Evolutionary conservation across 2,797 vertebrate species (phyloP).

Genomic region (Chromobotia macracanthus): DNA sequence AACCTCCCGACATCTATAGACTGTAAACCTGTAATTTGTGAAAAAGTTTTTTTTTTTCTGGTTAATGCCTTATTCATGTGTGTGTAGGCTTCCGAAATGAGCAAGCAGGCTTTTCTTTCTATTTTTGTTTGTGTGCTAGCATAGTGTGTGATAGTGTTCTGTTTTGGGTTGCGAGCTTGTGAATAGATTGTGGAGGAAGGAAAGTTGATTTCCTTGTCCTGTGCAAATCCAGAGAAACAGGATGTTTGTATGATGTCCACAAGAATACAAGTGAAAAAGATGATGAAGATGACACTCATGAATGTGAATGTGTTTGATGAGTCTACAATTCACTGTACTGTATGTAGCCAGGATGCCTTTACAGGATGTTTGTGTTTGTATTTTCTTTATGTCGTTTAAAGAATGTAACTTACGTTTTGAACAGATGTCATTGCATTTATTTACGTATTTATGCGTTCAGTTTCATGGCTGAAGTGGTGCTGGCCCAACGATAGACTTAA

Average conservation of each 20-base stretch:
- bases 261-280: constrained; percentile 46
- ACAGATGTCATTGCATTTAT: constrained; percentile 5
- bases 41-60: constrained; percentile 24
- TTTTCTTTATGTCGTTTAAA: constrained; percentile 36
- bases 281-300: constrained; percentile 41
- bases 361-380: constrained; percentile 55
- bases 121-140: constrained; percentile 21
- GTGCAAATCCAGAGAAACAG: constrained; percentile 72
- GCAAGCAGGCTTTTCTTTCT: background rate
- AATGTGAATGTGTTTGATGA: constrained; percentile 23
- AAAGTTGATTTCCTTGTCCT: constrained; percentile 71
- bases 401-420: background rate
- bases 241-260: constrained; percentile 69
- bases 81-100: background rate
- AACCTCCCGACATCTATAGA: constrained; percentile 10
- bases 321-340: constrained; percentile 31
- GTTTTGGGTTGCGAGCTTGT: constrained; percentile 30
- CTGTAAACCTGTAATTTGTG: constrained; percentile 31
- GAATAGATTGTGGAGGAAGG: constrained; percentile 70
- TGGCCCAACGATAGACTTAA: background rate
- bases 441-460: background rate
- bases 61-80: background rate
- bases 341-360: constrained; percentile 40
- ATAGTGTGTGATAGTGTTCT: constrained; percentile 25
- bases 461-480: background rate